Evolutionary conservation across 2,113 vertebrate species (phyloP).

Genomic region (Cavia porcellus): DNA sequence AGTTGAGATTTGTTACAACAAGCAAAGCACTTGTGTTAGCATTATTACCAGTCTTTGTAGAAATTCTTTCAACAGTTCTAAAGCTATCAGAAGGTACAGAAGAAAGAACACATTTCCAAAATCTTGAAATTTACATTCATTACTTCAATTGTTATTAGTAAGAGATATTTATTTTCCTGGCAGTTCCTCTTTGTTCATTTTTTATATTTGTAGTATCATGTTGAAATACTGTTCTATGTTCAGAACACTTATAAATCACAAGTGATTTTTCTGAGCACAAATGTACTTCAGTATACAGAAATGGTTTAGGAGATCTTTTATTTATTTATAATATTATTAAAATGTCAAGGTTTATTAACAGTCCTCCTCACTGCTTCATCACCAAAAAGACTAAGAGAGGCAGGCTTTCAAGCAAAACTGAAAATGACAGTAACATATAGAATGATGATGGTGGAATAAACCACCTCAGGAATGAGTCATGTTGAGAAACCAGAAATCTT

Average conservation of each 20-base stretch:
- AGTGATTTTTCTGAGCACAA: not conserved
- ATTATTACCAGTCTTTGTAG: not conserved
- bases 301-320: not conserved
- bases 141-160: slow-evolving; percentile 47
- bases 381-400: not conserved
- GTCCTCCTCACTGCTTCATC: not conserved
- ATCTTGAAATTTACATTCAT: not conserved
- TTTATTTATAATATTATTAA: not conserved
- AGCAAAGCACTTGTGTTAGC: not conserved
- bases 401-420: not conserved
- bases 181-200: not conserved
- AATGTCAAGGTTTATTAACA: not conserved
- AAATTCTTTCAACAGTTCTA: not conserved
- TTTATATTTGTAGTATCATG: not conserved
- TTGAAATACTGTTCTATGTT: not conserved
- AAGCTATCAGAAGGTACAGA: not conserved
- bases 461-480: not conserved
- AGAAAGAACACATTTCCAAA: not conserved
- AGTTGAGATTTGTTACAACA: not conserved
- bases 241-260: not conserved
- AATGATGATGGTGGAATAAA: not conserved
- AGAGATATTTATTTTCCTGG: slow-evolving; percentile 39
- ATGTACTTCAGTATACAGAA: not conserved
- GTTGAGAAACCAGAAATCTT: not conserved
- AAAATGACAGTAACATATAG: not conserved